Evolutionary conservation across 1,140 invertebrate species (phyloP).

Genomic region (Macrosteles quadrilineatus): DNA sequence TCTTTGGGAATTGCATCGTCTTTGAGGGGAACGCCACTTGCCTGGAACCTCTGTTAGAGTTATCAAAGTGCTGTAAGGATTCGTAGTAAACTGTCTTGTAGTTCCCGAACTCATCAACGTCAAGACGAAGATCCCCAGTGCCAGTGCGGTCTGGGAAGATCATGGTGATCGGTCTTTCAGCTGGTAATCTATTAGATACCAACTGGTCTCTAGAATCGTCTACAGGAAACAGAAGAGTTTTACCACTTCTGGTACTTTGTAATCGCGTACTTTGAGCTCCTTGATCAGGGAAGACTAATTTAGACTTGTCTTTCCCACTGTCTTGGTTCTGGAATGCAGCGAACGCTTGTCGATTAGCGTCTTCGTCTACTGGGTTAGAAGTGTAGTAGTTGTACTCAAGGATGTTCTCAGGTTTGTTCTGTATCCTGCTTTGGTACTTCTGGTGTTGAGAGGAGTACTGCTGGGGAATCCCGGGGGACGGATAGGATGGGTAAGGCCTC

Average conservation of each 20-base stretch:
- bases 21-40: neutral
- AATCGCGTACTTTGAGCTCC: neutral
- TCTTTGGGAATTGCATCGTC: conserved; percentile 3
- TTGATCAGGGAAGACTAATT: conserved; percentile 7
- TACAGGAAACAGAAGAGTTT: conserved; percentile 33
- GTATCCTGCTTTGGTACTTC: conserved; percentile 33
- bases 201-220: neutral
- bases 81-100: conserved; percentile 33
- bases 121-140: conserved; percentile 42
- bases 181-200: neutral
- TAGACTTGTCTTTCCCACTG: conserved; percentile 4
- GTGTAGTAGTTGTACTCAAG: conserved; percentile 24
- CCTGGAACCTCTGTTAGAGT: neutral
- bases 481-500: neutral
- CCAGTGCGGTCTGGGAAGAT: conserved; percentile 45
- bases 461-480: neutral
- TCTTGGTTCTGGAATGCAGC: conserved; percentile 2
- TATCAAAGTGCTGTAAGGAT: neutral
- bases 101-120: conserved; percentile 37
- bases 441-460: conserved; percentile 31
- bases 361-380: neutral
- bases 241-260: conserved; percentile 31
- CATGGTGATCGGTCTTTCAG: conserved; percentile 29
- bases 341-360: conserved; percentile 3
- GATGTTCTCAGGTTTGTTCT: conserved; percentile 24